Evolutionary conservation across 2,797 vertebrate genomes (phyloP).

Genomic region (Mus caroli): DNA sequence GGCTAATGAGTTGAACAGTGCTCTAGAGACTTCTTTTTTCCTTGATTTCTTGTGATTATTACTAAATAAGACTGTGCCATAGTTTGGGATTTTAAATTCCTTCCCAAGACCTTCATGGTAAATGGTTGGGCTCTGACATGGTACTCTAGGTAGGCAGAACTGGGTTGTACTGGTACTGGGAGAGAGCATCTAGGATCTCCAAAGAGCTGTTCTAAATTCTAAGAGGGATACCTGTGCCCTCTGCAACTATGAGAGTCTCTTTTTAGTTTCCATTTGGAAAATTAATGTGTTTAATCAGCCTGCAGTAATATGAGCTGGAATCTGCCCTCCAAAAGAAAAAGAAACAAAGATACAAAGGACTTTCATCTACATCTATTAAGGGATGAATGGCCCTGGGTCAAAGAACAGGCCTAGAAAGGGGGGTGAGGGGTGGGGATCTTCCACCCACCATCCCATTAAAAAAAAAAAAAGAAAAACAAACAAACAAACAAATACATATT

Average conservation of each 20-base stretch:
- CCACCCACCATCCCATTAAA: not conserved
- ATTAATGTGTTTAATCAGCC: not conserved
- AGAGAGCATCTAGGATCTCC: not conserved
- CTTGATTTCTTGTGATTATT: not conserved
- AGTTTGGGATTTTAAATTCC: not conserved
- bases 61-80: not conserved
- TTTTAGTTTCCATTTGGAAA: not conserved
- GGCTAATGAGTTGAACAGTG: not conserved
- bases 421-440: not conserved
- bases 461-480: not conserved
- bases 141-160: not conserved
- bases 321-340: not conserved
- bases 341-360: not conserved
- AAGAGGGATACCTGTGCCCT: not conserved
- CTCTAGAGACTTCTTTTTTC: too few species aligned
- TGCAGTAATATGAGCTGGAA: not conserved
- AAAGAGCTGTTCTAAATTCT: not conserved
- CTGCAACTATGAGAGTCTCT: not conserved
- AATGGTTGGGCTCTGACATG: not conserved
- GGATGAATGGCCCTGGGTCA: not conserved
- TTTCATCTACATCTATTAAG: not conserved
- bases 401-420: too few species aligned
- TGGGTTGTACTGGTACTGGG: not conserved
- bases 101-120: not conserved
- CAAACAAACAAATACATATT: not conserved